Percentiles rank a stretch among this genome's conserved stretches.
phyloP scores from a whole-genome alignment of 2,888 invertebrate genomes.

The Hipparchia sbordonii region DNA sequence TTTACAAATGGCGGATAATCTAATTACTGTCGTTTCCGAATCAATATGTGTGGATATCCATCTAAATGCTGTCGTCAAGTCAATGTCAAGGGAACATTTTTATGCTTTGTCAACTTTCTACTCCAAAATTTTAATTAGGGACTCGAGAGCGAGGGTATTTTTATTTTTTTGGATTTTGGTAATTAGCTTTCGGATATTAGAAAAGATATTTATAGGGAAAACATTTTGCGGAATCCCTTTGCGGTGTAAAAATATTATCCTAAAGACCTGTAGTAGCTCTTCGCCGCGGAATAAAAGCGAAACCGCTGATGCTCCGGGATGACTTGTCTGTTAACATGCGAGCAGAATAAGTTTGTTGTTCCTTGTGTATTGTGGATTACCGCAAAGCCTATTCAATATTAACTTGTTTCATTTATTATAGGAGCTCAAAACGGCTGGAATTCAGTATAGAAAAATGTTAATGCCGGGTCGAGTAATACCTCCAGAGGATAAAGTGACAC shows the following conservation, averaged over 20 bases:
- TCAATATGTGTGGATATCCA: slow-evolving; percentile 31
- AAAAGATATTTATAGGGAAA: too few relatives aligned
- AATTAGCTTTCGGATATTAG: neutral
- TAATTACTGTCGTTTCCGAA: slow-evolving; percentile 34
- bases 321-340: too few relatives aligned
- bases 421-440: slow-evolving; percentile 63
- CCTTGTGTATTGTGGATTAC: neutral
- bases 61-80: slow-evolving; percentile 25
- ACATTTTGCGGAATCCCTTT: too few relatives aligned
- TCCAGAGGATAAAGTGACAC: slow-evolving; percentile 60
- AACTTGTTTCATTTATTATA: slow-evolving; percentile 52
- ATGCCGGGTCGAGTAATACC: slow-evolving; percentile 73
- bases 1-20: slow-evolving; percentile 33
- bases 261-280: too few relatives aligned
- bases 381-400: neutral
- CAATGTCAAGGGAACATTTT: slow-evolving; percentile 26
- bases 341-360: neutral
- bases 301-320: neutral
- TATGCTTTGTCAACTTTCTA: slow-evolving; percentile 4
- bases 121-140: slow-evolving; percentile 24
- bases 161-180: slow-evolving; percentile 3
- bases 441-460: slow-evolving; percentile 70
- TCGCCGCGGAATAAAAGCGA: neutral
- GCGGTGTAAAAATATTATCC: too few relatives aligned
- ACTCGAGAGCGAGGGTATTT: neutral